These are phyloP conservation scores for Pomatostomus ruficeps DNA, from an alignment of 2,113 vertebrate genomes.

Conservation along the genomic window DNA sequence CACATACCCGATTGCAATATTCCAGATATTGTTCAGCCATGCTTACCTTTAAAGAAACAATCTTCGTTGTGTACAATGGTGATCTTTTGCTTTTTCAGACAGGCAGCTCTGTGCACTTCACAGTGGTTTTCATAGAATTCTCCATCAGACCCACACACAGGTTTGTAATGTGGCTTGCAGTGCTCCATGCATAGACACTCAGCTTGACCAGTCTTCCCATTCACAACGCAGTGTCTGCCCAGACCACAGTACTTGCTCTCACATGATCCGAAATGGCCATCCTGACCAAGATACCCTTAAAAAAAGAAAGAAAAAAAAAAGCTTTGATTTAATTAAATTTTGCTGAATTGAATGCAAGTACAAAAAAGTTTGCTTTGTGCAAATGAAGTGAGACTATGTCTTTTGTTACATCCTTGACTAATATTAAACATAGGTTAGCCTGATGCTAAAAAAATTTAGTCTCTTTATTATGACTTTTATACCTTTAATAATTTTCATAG, in stretches of 20 bases:
- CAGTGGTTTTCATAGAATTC: conserved; percentile 95
- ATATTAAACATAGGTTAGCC: not conserved
- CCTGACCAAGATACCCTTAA: conserved; percentile 73
- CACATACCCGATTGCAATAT: not conserved
- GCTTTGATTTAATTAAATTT: not conserved
- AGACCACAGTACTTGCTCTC: conserved; percentile 93
- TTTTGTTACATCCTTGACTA: conserved; percentile 3
- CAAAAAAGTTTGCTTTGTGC: not conserved
- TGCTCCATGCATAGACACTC: conserved; percentile 86
- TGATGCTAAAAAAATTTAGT: conserved; percentile 14
- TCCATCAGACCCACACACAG: conserved; percentile 92
- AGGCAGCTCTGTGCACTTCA: conserved; percentile 91
- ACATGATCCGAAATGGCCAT: conserved; percentile 72
- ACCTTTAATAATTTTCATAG: not conserved
- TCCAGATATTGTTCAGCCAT: not conserved
- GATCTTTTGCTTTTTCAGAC: conserved; percentile 81
- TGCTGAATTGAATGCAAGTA: not conserved
- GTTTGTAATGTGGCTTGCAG: conserved; percentile 90
- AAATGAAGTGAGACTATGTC: not conserved
- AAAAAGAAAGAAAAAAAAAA: not conserved
- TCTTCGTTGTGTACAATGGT: conserved; percentile 91
- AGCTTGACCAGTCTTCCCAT: conserved; percentile 74
- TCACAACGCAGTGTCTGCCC: conserved; percentile 85
- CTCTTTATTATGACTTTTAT: not conserved
- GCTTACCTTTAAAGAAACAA: conserved; percentile 94